These are phyloP conservation scores for Camptogramma bilineatum DNA, from an alignment of 2,888 invertebrate genomes.

Conservation along the genomic window DNA sequence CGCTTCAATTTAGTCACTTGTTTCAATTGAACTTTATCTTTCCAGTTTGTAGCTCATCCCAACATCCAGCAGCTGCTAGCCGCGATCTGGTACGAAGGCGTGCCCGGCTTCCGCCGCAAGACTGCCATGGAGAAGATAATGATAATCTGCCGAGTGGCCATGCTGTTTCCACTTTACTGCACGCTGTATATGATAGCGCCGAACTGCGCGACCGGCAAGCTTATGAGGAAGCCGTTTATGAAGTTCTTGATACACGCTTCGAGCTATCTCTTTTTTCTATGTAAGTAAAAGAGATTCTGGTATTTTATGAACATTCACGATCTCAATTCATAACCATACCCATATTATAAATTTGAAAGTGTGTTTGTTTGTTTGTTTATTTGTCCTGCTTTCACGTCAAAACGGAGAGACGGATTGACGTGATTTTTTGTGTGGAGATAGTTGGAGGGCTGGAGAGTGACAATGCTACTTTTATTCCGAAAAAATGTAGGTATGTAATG, in stretches of 20 bases:
- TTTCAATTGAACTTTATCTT: neutral
- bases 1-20: no score
- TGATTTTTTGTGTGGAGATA: no score
- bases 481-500: no score
- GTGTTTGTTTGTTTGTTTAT: no score
- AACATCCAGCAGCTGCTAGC: constrained; percentile 97
- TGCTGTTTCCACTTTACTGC: constrained; percentile 95
- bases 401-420: no score
- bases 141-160: constrained; percentile 90
- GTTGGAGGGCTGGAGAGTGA: no score
- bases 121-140: constrained; percentile 89
- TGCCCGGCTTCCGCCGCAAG: constrained; percentile 96
- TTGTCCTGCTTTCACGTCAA: no score
- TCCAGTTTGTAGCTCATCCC: constrained; percentile 96
- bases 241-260: constrained; percentile 98
- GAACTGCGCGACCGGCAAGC: constrained; percentile 90
- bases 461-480: no score
- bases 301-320: no score
- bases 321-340: no score
- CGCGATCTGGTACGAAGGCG: constrained; percentile 97
- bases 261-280: constrained; percentile 96
- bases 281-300: no score
- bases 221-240: constrained; percentile 97
- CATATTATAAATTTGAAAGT: no score
- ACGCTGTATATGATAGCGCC: constrained; percentile 94